phyloP scores from a whole-genome alignment of 2,888 invertebrate species.

The Caradrina clavipalpis region DNA sequence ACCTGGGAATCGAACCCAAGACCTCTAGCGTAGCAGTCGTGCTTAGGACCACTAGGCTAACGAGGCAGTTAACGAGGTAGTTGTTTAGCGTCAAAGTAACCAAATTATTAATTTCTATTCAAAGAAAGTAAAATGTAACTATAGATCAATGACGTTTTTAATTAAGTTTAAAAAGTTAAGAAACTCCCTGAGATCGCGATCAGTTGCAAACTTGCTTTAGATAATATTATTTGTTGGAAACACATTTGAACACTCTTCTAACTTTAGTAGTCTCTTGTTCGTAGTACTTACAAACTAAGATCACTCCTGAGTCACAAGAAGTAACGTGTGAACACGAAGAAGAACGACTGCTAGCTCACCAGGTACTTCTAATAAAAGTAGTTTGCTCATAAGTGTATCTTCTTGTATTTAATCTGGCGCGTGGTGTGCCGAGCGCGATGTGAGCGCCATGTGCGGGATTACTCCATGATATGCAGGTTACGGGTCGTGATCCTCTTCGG shows the following conservation, averaged over 20 bases:
- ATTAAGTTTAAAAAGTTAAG: neutral
- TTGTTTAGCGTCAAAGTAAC: too few species aligned
- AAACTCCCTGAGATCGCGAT: neutral
- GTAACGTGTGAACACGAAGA: neutral
- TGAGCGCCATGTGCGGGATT: too few species aligned
- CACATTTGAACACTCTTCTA: neutral
- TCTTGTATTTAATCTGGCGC: neutral
- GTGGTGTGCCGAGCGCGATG: neutral
- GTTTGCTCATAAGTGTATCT: neutral
- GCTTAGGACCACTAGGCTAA: too few species aligned
- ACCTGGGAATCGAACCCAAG: too few species aligned
- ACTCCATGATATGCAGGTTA: too few species aligned
- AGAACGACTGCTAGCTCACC: neutral
- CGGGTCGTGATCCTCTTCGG: too few species aligned
- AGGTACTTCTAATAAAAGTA: neutral
- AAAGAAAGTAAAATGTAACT: too few species aligned
- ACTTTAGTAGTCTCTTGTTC: neutral
- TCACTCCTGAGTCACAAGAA: too few species aligned
- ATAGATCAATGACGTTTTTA: neutral
- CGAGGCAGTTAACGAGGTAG: too few species aligned
- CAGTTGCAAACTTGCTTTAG: neutral
- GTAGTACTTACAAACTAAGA: neutral
- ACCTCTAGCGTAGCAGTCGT: too few species aligned
- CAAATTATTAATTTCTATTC: too few species aligned
- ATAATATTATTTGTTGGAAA: constrained; percentile 1